phyloP scores from a whole-genome alignment of 2,113 vertebrate species.

The Camarhynchus parvulus region DNA sequence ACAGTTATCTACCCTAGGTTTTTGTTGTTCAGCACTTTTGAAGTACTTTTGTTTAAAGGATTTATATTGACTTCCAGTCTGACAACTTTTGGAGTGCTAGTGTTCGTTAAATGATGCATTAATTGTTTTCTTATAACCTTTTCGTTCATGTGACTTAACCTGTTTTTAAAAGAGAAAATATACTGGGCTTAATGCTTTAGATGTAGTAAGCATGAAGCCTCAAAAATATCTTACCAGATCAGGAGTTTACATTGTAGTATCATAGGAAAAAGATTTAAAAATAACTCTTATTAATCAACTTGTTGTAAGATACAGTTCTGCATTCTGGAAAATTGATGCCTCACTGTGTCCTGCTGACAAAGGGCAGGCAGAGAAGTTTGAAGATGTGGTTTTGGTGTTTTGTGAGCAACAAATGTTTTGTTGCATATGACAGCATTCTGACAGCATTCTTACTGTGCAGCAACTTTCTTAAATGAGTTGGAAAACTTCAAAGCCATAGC shows the following conservation, averaged over 20 bases:
- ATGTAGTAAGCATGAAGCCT: neutral
- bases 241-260: neutral
- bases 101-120: neutral
- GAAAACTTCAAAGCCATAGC: neutral
- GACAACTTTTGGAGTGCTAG: neutral
- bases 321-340: neutral
- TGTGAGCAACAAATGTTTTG: neutral
- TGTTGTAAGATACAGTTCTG: neutral
- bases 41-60: neutral
- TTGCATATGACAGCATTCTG: neutral
- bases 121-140: neutral
- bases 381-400: neutral
- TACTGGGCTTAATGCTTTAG: neutral
- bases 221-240: neutral
- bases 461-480: neutral
- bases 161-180: neutral
- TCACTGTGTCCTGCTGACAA: neutral
- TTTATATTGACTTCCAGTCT: neutral
- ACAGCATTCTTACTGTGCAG: neutral
- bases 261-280: neutral
- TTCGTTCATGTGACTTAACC: neutral
- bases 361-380: neutral
- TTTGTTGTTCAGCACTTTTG: neutral
- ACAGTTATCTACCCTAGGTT: neutral
- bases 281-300: neutral